A percentile compares a stretch with the other conserved stretches of the same genome.
Evolutionary conservation across 2,888 invertebrate species (phyloP).

Genomic region (Catocala fraxini): DNA sequence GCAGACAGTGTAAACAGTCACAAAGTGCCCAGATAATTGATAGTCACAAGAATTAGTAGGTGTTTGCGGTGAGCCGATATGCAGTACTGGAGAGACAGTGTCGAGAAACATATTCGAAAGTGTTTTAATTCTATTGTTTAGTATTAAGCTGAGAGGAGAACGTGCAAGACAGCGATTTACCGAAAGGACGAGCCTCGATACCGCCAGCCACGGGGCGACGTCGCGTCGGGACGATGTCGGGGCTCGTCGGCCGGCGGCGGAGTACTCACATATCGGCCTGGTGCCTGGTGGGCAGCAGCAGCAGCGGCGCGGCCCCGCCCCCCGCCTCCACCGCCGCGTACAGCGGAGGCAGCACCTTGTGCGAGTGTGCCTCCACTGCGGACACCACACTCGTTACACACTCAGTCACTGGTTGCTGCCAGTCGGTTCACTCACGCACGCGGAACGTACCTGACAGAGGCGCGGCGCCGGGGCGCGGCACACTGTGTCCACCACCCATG

Average conservation of each 20-base stretch:
- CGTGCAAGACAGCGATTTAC: slow-evolving; percentile 22
- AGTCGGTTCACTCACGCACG: not conserved
- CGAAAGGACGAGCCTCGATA: slow-evolving; percentile 3
- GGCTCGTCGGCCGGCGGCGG: slow-evolving; percentile 6
- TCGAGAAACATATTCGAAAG: slow-evolving; percentile 5
- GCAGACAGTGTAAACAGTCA: not conserved
- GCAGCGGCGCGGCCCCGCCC: slow-evolving; percentile 61
- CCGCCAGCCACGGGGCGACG: too few relatives aligned
- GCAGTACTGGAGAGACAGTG: slow-evolving; percentile 38
- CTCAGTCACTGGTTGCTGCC: slow-evolving; percentile 17
- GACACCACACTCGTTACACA: slow-evolving; percentile 63
- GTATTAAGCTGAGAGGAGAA: slow-evolving; percentile 23
- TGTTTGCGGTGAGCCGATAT: slow-evolving; percentile 49
- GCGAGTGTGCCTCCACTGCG: slow-evolving; percentile 79
- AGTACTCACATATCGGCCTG: slow-evolving; percentile 74
- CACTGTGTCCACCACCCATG: slow-evolving; percentile 77
- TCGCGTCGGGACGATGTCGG: not conserved
- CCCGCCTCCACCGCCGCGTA: slow-evolving; percentile 77
- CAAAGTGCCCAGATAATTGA: slow-evolving; percentile 8
- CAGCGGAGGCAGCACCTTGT: slow-evolving; percentile 83
- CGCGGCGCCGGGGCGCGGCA: slow-evolving; percentile 62
- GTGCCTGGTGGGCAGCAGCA: slow-evolving; percentile 65
- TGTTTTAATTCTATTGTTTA: slow-evolving; percentile 5
- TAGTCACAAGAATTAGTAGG: slow-evolving; percentile 11
- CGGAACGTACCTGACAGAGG: slow-evolving; percentile 66